Evolutionary conservation across 2,888 invertebrate species (phyloP).

Genomic region (Schizotus pectinicornis): DNA sequence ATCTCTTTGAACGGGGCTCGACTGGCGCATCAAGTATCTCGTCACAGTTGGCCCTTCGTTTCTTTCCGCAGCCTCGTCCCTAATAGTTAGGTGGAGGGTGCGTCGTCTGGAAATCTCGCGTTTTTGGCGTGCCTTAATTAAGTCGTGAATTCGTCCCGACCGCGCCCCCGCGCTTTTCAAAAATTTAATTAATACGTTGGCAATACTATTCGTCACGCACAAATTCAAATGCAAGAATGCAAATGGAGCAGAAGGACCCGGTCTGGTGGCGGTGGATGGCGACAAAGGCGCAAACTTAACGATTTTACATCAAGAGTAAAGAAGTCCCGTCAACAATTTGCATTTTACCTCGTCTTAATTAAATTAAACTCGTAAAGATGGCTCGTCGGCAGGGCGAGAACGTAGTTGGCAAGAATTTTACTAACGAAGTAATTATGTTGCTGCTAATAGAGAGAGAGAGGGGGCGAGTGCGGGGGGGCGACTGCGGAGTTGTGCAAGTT

Average conservation of each 20-base stretch:
- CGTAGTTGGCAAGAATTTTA: slow-evolving; percentile 58
- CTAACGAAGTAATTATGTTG: slow-evolving; percentile 59
- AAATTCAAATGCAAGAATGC: slow-evolving; percentile 34
- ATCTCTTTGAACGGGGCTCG: no score
- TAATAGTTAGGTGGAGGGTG: neutral
- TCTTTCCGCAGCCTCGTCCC: no score
- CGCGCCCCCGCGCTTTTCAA: slow-evolving; percentile 1
- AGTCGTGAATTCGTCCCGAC: slow-evolving; percentile 17
- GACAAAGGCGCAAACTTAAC: slow-evolving; percentile 39
- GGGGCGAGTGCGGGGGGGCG: slow-evolving; percentile 31
- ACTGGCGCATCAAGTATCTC: no score
- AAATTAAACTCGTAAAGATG: slow-evolving; percentile 56
- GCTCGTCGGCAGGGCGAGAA: slow-evolving; percentile 42
- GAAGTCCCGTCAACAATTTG: slow-evolving; percentile 53
- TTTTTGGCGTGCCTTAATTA: slow-evolving; percentile 8
- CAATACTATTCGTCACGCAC: slow-evolving; percentile 35
- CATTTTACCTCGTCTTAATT: slow-evolving; percentile 56
- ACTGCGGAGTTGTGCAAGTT: slow-evolving; percentile 51
- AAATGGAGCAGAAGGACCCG: slow-evolving; percentile 21
- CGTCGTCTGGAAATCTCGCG: neutral
- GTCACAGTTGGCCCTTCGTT: no score
- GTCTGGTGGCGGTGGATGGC: slow-evolving; percentile 8
- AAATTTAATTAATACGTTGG: slow-evolving; percentile 32
- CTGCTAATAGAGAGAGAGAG: slow-evolving; percentile 52
- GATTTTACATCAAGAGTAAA: slow-evolving; percentile 48